Percentiles rank a stretch among this genome's conserved stretches.
Conservation (phyloP, 1,140 invertebrate species). For the Diorhabda carinulata region DNA sequence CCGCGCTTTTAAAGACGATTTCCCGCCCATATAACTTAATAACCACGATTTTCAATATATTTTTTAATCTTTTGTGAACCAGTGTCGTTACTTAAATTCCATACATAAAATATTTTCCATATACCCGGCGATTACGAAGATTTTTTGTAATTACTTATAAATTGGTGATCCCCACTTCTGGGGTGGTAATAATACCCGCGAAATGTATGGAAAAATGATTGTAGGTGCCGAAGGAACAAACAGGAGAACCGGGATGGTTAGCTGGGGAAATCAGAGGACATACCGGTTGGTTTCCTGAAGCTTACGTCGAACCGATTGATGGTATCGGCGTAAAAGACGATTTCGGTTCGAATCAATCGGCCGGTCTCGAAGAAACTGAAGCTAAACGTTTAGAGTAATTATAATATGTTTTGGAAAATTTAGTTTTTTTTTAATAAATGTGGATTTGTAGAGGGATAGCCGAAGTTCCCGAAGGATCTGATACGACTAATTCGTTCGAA, state of each 20-base stretch:
- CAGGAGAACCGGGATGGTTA: constrained; percentile 95
- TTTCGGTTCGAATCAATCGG: neutral
- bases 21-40: too few relatives aligned
- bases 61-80: neutral
- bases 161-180: too few relatives aligned
- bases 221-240: constrained; percentile 76
- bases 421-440: constrained; percentile 7
- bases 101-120: too few relatives aligned
- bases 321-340: constrained; percentile 36
- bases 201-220: neutral
- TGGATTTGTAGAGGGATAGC: constrained; percentile 55
- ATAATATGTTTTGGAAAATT: neutral
- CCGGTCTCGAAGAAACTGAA: constrained; percentile 35
- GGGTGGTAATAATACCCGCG: too few relatives aligned
- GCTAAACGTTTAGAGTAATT: constrained; percentile 48
- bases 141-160: too few relatives aligned
- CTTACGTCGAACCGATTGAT: constrained; percentile 86
- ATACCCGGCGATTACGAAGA: too few relatives aligned
- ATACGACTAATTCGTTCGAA: constrained; percentile 23
- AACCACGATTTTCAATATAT: too few relatives aligned
- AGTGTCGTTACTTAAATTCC: too few relatives aligned
- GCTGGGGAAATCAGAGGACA: constrained; percentile 85
- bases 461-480: constrained; percentile 67
- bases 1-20: too few relatives aligned
- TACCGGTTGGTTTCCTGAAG: constrained; percentile 97